Evolutionary conservation across 23 tunicate genomes (phyloP).

Genomic region (Diplosoma virens): DNA sequence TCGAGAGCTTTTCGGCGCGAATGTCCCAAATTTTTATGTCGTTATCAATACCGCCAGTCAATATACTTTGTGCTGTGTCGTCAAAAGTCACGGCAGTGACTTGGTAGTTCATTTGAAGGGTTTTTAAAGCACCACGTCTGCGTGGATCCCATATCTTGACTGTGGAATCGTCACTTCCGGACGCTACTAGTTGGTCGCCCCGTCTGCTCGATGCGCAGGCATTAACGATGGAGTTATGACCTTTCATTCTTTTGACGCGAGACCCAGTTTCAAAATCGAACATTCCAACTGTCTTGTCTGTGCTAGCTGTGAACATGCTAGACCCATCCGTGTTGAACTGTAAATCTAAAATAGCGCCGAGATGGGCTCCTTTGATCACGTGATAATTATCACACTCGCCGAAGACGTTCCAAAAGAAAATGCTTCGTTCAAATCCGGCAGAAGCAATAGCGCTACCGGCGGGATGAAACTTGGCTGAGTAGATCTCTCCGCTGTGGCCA

Average conservation of each 20-base stretch:
- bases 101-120: conserved; percentile 73
- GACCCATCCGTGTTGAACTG: conserved; percentile 88
- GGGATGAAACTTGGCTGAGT: conserved; percentile 84
- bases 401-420: conserved; percentile 86
- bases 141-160: conserved; percentile 93
- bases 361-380: conserved; percentile 79
- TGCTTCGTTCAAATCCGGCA: conserved; percentile 77
- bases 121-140: conserved; percentile 57
- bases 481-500: conserved; percentile 93
- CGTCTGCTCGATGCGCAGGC: conserved; percentile 59
- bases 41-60: conserved; percentile 90
- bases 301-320: conserved; percentile 75
- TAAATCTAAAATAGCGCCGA: conserved; percentile 79
- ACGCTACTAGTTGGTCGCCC: conserved; percentile 89
- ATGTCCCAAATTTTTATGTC: conserved; percentile 81
- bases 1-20: conserved; percentile 41
- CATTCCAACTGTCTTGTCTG: conserved; percentile 95
- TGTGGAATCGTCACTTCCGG: conserved; percentile 91
- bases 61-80: conserved; percentile 72
- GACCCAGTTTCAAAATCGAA: conserved; percentile 91
- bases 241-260: conserved; percentile 91
- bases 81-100: conserved; percentile 79
- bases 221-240: conserved; percentile 91
- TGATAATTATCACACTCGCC: conserved; percentile 94
- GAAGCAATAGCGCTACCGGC: conserved; percentile 80